These are phyloP conservation scores for Champsocephalus gunnari DNA, from an alignment of 2,797 vertebrate genomes.

Conservation along the genomic window DNA sequence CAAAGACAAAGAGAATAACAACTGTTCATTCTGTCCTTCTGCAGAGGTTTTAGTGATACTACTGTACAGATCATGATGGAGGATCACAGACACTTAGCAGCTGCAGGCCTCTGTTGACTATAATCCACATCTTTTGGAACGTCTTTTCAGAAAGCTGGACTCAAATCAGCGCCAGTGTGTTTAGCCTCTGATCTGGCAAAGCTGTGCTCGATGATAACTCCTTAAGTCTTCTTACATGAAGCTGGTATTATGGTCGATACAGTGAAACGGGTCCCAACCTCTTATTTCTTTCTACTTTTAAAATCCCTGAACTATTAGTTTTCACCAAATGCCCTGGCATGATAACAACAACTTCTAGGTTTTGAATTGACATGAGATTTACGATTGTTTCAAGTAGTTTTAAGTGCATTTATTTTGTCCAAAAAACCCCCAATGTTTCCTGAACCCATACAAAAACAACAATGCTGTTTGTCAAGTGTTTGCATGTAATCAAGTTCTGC, in stretches of 20 bases:
- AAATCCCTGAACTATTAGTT: neutral
- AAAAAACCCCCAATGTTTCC: neutral
- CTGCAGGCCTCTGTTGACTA: neutral
- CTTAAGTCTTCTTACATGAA: neutral
- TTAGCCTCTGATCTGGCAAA: neutral
- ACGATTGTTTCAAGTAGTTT: neutral
- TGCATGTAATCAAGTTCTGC: conserved; percentile 19
- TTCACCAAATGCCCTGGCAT: neutral
- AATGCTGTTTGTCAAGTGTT: conserved; percentile 8
- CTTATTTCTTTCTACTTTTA: neutral
- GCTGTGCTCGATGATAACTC: neutral
- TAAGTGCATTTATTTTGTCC: neutral
- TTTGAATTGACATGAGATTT: neutral
- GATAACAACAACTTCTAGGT: neutral
- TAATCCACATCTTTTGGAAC: neutral
- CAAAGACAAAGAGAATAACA: neutral
- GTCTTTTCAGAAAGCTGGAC: neutral
- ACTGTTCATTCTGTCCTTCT: neutral
- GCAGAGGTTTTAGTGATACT: neutral
- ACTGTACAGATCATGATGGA: neutral
- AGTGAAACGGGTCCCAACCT: neutral
- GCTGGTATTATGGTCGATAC: neutral
- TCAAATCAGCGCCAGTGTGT: neutral
- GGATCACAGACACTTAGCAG: conserved; percentile 3
- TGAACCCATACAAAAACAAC: neutral